Evolutionary conservation across 1,140 invertebrate species (phyloP), one percentile per base, ranked within the genome.

Genomic region (Aphelinus atriplicis): DNA sequence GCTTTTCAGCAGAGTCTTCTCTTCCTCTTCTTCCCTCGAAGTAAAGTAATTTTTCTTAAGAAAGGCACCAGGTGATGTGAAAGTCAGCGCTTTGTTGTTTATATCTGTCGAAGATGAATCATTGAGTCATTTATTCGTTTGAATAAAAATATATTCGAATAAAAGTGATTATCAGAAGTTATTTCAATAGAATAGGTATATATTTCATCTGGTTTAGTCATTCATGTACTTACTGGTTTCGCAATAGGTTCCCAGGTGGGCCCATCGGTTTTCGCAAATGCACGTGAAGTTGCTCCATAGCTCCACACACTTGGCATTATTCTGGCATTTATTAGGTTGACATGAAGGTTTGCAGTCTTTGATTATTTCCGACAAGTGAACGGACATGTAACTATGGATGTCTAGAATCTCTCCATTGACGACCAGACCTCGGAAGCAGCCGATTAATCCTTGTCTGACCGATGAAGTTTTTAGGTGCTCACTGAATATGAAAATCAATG

Each of bases 311-410:
- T 91, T 92, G 0, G 95, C 96, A 50, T 93, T 95, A 85, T 98
- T 97, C 87, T 95, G 91, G 85, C 96, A 98, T 43, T 96, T 96
- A 84, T 97, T 96, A 0, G 96, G 95, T 78, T 96, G 95, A 88
- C 96, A 98, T 0, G 95, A 96, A 3, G 96, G 95, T 83, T 95
- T 95, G 83, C 96, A 98, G 83, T 96, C 95, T 84, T 94, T 95
- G 56, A 96, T 95, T 71, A 98, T 96, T 87, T 96, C 94, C 56
- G 94, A 95, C 56, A 95, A 87, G 86, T 95, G 94, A 67, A 96
- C 94, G n/a, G 94, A 96, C 94, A 96, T 96, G 86, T 97, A 96
- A 80, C 94, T 94, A 84, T 96, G 95, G 76, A 98, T 95, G 83
- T 97, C 95, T 47, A 97, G 84, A 73, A 96, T 94, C 88, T 95